A percentile compares a stretch with the other conserved stretches of the same genome.
Evolutionary conservation across 2,113 vertebrate genomes (phyloP).

Genomic region (Etia nguti): DNA sequence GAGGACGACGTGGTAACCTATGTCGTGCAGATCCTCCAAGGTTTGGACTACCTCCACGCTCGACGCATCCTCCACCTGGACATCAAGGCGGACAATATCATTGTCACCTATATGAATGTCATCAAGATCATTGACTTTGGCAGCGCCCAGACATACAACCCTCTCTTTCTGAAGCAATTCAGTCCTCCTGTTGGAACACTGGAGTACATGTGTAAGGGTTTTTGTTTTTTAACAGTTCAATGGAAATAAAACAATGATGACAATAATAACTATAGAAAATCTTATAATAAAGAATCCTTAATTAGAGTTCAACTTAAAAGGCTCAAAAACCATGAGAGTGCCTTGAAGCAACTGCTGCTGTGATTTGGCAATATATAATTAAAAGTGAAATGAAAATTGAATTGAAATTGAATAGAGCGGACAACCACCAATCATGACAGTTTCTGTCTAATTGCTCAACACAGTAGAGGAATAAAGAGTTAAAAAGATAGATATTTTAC

Average conservation of each 20-base stretch:
- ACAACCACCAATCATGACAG: background rate
- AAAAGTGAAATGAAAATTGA: background rate
- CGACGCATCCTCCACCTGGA: constrained; percentile 90
- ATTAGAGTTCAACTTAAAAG: background rate
- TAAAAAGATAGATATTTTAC: background rate
- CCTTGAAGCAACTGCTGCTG: background rate
- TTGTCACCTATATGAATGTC: constrained; percentile 83
- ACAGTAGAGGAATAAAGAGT: background rate
- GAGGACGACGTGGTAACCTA: constrained; percentile 94
- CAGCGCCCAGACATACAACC: constrained; percentile 89
- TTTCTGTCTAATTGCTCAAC: background rate
- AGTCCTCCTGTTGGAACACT: constrained; percentile 84
- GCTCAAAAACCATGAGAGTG: background rate
- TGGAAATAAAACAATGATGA: background rate
- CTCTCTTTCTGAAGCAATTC: constrained; percentile 86
- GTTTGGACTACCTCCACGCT: constrained; percentile 89
- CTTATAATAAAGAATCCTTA: background rate
- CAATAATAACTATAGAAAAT: background rate
- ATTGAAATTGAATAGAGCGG: background rate
- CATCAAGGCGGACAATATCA: constrained; percentile 92
- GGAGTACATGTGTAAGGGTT: constrained; percentile 92
- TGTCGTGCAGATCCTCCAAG: constrained; percentile 88
- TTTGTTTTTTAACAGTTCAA: background rate
- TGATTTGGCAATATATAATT: background rate
- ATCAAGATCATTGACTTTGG: constrained; percentile 98